Percentiles rank a stretch among this genome's conserved stretches.
Evolutionary conservation across 2,888 invertebrate genomes (phyloP).

Genomic region (Ischnura elegans): DNA sequence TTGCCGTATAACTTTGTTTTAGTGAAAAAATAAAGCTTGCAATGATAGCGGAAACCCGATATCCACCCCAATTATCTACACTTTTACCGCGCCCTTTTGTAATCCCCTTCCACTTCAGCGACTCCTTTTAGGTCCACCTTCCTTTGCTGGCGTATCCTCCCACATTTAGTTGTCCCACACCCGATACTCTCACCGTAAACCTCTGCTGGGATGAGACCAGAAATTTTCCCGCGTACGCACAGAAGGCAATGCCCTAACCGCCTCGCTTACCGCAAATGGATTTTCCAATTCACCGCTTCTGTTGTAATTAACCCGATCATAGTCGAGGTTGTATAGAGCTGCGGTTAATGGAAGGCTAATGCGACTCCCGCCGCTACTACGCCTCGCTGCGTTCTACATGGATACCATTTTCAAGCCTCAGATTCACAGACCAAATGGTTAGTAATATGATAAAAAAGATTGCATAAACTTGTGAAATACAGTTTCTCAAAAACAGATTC

Average conservation of each 20-base stretch:
- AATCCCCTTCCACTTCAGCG: neutral
- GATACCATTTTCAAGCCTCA: no score
- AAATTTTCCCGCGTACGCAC: neutral
- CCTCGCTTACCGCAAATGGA: constrained; percentile 49
- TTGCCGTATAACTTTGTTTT: neutral
- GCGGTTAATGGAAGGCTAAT: neutral
- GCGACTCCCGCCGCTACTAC: neutral
- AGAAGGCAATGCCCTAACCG: neutral
- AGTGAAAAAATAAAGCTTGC: no score
- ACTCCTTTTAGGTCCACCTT: neutral
- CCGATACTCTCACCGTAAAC: neutral
- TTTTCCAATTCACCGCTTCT: neutral
- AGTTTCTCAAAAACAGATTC: neutral
- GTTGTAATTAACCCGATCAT: constrained; percentile 16
- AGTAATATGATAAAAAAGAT: neutral
- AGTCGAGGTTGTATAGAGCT: neutral
- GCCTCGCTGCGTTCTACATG: neutral
- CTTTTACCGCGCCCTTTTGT: no score
- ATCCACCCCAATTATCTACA: no score
- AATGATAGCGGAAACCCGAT: no score
- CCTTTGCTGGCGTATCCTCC: neutral
- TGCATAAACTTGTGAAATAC: neutral
- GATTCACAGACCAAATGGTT: no score
- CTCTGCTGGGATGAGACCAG: neutral
- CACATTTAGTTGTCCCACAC: neutral